Conservation (phyloP, 2,797 vertebrate genomes). For the Pristis pectinata region DNA sequence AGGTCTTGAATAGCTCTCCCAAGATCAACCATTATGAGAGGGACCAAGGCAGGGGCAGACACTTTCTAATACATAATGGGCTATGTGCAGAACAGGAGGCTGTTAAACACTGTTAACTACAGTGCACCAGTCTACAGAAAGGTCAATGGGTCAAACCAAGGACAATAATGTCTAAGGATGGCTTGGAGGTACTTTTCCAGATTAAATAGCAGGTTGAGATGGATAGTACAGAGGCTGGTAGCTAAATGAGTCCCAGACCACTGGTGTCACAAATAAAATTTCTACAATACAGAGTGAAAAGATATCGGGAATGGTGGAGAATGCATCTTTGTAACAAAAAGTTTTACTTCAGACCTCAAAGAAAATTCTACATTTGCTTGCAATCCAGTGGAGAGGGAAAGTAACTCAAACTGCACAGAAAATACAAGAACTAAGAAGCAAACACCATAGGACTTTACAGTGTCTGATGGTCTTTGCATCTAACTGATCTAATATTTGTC, state of each 20-base stretch:
- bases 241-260: background rate
- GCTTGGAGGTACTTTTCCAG: background rate
- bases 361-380: background rate
- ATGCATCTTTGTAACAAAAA: background rate
- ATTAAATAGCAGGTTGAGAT: background rate
- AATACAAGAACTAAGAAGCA: background rate
- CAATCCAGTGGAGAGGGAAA: background rate
- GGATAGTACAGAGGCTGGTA: background rate
- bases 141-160: background rate
- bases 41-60: background rate
- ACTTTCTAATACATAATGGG: background rate
- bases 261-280: background rate
- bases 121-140: background rate
- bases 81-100: background rate
- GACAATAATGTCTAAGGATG: background rate
- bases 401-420: background rate
- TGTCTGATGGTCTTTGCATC: too few relatives aligned
- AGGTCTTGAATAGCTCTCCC: background rate
- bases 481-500: background rate
- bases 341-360: background rate
- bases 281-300: background rate
- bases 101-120: background rate
- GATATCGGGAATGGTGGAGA: background rate
- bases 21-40: background rate
- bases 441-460: background rate